Evolutionary conservation across 2,888 invertebrate genomes (phyloP).

Genomic region (Hemicrepidius hirtus): DNA sequence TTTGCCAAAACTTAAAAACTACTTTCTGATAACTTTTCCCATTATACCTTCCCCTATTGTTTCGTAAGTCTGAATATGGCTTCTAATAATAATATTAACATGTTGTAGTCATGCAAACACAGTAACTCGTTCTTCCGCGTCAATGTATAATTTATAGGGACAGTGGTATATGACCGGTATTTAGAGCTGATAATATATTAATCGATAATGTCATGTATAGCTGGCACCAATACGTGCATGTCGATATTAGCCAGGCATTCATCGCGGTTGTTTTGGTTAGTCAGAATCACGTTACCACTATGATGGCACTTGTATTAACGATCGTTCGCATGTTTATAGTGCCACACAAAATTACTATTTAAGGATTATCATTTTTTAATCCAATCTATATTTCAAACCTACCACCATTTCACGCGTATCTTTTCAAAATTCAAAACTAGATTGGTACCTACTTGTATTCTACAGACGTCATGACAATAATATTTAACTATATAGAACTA

Average conservation of each 20-base stretch:
- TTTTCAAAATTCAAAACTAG: too few relatives aligned
- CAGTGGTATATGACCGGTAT: constrained; percentile 25
- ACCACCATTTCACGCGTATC: too few relatives aligned
- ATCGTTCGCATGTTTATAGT: background rate
- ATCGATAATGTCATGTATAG: constrained; percentile 31
- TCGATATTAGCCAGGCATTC: constrained; percentile 19
- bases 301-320: constrained; percentile 3
- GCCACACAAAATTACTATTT: background rate
- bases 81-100: constrained; percentile 8
- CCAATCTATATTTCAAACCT: background rate
- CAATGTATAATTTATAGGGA: constrained; percentile 34
- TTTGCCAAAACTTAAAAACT: background rate
- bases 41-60: background rate
- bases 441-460: too few relatives aligned
- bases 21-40: constrained; percentile 6
- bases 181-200: constrained; percentile 35
- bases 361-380: background rate
- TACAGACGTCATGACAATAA: too few relatives aligned
- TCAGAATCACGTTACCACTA: constrained; percentile 11
- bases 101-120: background rate
- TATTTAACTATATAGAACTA: too few relatives aligned
- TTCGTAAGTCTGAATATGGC: background rate
- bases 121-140: constrained; percentile 25
- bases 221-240: constrained; percentile 18
- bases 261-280: constrained; percentile 26